Percentiles rank a stretch among this genome's conserved stretches.
These are phyloP conservation scores for Lagopus leucura DNA, from an alignment of 2,113 vertebrate genomes.

Conservation along the genomic window DNA sequence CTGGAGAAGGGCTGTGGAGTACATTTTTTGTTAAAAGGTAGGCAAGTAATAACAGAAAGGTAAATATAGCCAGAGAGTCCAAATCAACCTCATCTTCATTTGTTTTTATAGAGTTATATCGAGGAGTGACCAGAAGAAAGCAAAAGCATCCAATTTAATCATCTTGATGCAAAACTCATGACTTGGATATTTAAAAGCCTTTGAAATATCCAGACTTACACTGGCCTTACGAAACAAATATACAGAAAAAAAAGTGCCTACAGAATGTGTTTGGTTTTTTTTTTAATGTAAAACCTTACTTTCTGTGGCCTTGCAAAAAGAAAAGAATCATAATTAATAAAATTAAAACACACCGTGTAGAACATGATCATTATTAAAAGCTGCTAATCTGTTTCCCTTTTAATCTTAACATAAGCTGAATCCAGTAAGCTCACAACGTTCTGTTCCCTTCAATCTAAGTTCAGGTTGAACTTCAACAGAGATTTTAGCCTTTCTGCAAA, in stretches of 20 bases:
- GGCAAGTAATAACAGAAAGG: neutral
- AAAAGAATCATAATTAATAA: neutral
- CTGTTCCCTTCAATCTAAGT: neutral
- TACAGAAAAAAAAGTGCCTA: neutral
- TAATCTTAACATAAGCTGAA: slow-evolving; percentile 3
- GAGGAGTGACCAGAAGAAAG: neutral
- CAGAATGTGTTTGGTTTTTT: neutral
- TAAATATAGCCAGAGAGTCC: neutral
- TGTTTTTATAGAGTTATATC: neutral
- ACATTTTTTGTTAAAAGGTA: neutral
- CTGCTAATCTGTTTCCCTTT: neutral
- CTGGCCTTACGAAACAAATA: neutral
- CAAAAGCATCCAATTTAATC: neutral
- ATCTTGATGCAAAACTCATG: neutral
- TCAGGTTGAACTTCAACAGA: neutral
- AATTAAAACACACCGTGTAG: neutral
- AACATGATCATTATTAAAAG: neutral
- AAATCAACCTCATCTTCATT: neutral
- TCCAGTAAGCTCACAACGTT: neutral
- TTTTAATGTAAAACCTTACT: neutral
- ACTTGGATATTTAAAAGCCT: neutral
- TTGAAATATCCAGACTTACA: neutral
- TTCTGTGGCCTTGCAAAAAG: neutral
- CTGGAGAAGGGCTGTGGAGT: neutral
- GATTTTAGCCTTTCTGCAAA: slow-evolving; percentile 2